Evolutionary conservation across 2,797 vertebrate genomes (phyloP).

Genomic region (Hapalemur alaotrensis): DNA sequence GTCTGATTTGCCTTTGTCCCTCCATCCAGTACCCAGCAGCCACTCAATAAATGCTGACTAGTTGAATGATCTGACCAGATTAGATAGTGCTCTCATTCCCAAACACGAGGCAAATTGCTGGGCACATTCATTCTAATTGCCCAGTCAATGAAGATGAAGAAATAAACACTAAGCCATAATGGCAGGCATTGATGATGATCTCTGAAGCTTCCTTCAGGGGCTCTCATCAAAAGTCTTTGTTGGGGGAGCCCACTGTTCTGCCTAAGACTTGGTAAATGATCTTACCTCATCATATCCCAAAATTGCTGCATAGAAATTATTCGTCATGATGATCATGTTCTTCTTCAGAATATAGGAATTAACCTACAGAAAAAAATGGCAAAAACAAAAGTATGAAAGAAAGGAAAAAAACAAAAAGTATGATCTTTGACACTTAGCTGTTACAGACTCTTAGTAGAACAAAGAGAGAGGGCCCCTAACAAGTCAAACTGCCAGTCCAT

Average conservation of each 20-base stretch:
- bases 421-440: conserved; percentile 3
- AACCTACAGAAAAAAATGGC: conserved; percentile 87
- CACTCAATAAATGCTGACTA: neutral
- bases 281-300: conserved; percentile 99
- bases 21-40: neutral
- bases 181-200: neutral
- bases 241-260: neutral
- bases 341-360: conserved; percentile 91
- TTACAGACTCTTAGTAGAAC: neutral
- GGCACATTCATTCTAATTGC: neutral
- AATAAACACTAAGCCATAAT: neutral
- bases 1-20: neutral
- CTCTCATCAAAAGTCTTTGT: neutral
- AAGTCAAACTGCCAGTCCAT: neutral
- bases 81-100: neutral
- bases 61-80: neutral
- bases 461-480: neutral
- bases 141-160: neutral
- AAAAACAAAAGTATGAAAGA: conserved; percentile 61
- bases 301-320: conserved; percentile 95
- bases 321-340: conserved; percentile 91
- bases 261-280: neutral
- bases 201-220: neutral
- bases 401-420: neutral
- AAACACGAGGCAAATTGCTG: neutral